Evolutionary conservation across 2,888 invertebrate species (phyloP).

Genomic region (Dascillus cervinus): DNA sequence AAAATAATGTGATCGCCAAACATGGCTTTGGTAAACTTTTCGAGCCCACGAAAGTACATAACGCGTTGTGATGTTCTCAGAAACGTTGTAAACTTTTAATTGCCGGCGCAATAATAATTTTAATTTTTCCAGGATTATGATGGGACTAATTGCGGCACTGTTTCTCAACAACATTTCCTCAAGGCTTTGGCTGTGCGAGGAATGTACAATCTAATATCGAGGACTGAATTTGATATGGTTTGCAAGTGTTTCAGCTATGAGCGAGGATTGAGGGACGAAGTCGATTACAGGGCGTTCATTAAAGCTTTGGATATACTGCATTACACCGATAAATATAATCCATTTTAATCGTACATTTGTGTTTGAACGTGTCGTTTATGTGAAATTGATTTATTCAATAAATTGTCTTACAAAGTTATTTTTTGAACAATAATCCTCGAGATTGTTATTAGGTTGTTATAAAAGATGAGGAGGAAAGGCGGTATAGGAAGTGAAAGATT

Average conservation of each 20-base stretch:
- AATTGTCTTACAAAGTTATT: no score
- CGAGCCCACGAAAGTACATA: no score
- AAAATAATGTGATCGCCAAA: conserved; percentile 9
- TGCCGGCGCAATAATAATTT: no score
- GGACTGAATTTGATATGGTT: conserved; percentile 59
- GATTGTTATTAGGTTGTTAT: no score
- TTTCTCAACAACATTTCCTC: conserved; percentile 55
- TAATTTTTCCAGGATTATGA: conserved; percentile 59
- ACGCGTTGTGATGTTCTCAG: no score
- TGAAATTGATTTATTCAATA: no score
- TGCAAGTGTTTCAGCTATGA: conserved; percentile 67
- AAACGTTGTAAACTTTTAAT: not conserved
- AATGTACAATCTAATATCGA: conserved; percentile 56
- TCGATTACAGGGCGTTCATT: conserved; percentile 65
- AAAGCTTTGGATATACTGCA: conserved; percentile 58
- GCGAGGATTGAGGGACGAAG: conserved; percentile 52
- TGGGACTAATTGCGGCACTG: conserved; percentile 56
- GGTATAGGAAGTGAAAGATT: no score
- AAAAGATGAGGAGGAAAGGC: no score
- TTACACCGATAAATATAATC: conserved; percentile 47
- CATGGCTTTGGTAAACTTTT: no score
- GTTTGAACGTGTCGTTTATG: no score
- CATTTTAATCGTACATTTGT: conserved; percentile 32
- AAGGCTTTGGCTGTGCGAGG: conserved; percentile 58
- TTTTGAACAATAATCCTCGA: no score